These are phyloP conservation scores for Caprella mutica DNA, from an alignment of 2,888 invertebrate genomes.

Conservation along the genomic window DNA sequence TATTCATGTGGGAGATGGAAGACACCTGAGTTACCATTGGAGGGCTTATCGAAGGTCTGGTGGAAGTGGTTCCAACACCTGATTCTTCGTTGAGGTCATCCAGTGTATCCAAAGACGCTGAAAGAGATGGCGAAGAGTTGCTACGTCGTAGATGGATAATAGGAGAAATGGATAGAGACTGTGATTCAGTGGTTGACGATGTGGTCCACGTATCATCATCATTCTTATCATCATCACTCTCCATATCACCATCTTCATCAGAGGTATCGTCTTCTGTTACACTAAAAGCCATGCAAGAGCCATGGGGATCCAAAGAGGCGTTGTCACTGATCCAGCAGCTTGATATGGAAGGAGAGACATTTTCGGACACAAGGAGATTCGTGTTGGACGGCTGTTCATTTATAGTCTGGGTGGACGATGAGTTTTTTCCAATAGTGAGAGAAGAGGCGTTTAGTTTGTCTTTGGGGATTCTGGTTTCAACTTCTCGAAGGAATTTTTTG, in stretches of 20 bases:
- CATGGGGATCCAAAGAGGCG: slow-evolving; percentile 27
- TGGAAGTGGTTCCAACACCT: slow-evolving; percentile 30
- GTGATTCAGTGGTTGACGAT: slow-evolving; percentile 17
- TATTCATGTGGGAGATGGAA: slow-evolving; percentile 18
- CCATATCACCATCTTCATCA: slow-evolving; percentile 10
- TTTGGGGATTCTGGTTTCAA: neutral
- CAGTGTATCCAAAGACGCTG: slow-evolving; percentile 29
- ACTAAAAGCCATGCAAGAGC: slow-evolving; percentile 24
- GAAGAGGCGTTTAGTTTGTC: too few relatives aligned
- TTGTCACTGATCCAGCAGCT: slow-evolving; percentile 25
- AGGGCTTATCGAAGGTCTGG: slow-evolving; percentile 28
- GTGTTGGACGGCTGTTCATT: too few relatives aligned
- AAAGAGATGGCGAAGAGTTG: slow-evolving; percentile 28
- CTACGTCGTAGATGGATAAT: slow-evolving; percentile 10
- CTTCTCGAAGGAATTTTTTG: neutral
- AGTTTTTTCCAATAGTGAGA: too few relatives aligned
- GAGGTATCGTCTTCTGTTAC: slow-evolving; percentile 27
- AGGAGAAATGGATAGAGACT: slow-evolving; percentile 17
- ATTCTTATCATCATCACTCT: slow-evolving; percentile 20
- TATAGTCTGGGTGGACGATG: slow-evolving; percentile 16
- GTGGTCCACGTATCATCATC: slow-evolving; percentile 16
- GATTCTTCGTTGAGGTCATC: slow-evolving; percentile 28
- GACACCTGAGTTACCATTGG: slow-evolving; percentile 4
- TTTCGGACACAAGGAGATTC: slow-evolving; percentile 7
- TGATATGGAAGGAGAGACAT: slow-evolving; percentile 23